Evolutionary conservation across 2,888 invertebrate species (phyloP).

Genomic region (Strigamia transsilvanica): DNA sequence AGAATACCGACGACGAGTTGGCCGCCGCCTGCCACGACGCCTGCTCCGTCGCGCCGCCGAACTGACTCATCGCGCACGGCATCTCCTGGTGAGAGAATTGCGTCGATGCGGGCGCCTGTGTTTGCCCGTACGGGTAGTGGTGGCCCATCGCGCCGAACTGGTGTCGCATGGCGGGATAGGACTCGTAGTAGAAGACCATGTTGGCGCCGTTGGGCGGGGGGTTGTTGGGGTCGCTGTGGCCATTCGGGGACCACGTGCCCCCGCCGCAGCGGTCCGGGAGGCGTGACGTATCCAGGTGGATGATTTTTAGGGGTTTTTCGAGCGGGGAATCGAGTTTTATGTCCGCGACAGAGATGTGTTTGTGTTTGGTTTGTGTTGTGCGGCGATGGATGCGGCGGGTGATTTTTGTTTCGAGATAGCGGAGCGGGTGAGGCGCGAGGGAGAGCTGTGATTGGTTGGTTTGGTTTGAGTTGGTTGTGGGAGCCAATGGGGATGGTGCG

Average conservation of each 20-base stretch:
- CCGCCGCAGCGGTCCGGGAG: slow-evolving; percentile 17
- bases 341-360: no score
- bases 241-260: slow-evolving; percentile 9
- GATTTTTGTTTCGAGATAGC: no score
- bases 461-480: no score
- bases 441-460: no score
- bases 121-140: slow-evolving; percentile 12
- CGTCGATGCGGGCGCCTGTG: not conserved
- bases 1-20: not conserved
- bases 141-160: not conserved
- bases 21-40: not conserved
- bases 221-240: not conserved
- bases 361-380: no score
- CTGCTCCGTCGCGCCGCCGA: not conserved
- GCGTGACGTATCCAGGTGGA: slow-evolving; percentile 23
- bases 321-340: no score
- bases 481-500: no score
- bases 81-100: not conserved
- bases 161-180: not conserved
- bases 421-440: no score
- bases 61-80: not conserved
- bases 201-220: not conserved
- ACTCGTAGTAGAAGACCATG: slow-evolving; percentile 51
- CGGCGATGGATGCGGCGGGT: no score
- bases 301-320: not conserved